Evolutionary conservation across 2,113 vertebrate genomes (phyloP).

Genomic region (Gymnocephalus cernua): DNA sequence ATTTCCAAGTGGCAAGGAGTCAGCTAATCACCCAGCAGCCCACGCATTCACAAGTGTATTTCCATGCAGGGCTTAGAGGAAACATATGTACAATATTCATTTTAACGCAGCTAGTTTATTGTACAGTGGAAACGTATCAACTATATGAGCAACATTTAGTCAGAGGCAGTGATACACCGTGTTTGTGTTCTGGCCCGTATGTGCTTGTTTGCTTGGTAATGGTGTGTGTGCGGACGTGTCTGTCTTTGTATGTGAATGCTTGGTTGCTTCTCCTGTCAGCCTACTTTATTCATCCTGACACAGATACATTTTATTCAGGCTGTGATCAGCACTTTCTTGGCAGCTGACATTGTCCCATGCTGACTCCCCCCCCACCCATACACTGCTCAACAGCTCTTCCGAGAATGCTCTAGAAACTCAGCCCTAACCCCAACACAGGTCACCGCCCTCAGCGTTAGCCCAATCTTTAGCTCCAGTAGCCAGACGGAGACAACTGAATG

Average conservation of each 20-base stretch:
- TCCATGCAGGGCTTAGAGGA: conserved; percentile 36
- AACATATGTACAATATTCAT: conserved; percentile 40
- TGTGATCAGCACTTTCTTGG: conserved; percentile 72
- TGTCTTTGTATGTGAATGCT: conserved; percentile 41
- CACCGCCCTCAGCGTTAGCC: conserved; percentile 39
- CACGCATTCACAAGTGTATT: conserved; percentile 59
- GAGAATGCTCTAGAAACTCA: conserved; percentile 52
- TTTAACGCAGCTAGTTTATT: conserved; percentile 26
- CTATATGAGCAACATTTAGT: conserved; percentile 30
- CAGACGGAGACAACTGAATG: conserved; percentile 30
- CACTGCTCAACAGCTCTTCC: conserved; percentile 33
- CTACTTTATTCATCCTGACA: conserved; percentile 68
- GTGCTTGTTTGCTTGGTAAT: conserved; percentile 50
- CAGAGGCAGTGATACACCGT: conserved; percentile 19
- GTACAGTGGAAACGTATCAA: conserved; percentile 10
- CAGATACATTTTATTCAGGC: conserved; percentile 66
- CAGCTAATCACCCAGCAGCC: conserved; percentile 67
- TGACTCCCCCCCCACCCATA: conserved; percentile 49
- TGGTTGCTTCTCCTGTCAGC: conserved; percentile 56
- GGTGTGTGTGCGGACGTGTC: conserved; percentile 28
- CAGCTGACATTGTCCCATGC: conserved; percentile 67
- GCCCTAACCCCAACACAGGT: conserved; percentile 28
- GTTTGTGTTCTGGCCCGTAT: conserved; percentile 54
- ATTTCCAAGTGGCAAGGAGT: conserved; percentile 74
- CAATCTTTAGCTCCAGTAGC: conserved; percentile 27